phyloP scores from a whole-genome alignment of 2,888 invertebrate genomes.

The Drosophila anceps region DNA sequence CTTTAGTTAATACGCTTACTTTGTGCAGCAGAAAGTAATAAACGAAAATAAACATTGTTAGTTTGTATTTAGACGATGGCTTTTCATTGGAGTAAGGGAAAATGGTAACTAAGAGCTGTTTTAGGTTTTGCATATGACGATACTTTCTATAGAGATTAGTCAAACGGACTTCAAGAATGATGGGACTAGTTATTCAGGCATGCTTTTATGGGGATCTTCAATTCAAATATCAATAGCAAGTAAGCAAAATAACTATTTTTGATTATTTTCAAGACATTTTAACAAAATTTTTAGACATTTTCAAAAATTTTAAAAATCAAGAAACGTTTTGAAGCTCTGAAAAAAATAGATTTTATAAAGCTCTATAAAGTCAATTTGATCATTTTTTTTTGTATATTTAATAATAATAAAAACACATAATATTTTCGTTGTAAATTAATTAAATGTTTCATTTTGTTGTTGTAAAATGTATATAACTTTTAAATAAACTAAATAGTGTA shows the following conservation, averaged over 20 bases:
- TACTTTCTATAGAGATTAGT: no score
- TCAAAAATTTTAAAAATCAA: no score
- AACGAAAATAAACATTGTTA: conserved; percentile 64
- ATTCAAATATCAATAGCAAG: no score
- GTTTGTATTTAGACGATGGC: conserved; percentile 57
- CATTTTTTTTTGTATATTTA: neutral
- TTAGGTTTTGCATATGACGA: no score
- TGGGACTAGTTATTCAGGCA: no score
- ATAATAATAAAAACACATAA: conserved; percentile 24
- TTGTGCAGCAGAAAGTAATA: conserved; percentile 49
- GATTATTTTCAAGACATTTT: no score
- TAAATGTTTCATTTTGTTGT: conserved; percentile 36
- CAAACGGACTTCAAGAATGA: no score
- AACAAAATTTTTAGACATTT: no score
- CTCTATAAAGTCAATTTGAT: neutral
- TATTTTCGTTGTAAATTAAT: conserved; percentile 43
- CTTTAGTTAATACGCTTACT: conserved; percentile 54
- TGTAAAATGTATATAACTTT: conserved; percentile 57
- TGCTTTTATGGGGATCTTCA: no score
- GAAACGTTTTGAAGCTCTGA: neutral
- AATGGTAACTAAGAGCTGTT: no score
- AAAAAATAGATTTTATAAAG: neutral
- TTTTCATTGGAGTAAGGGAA: neutral
- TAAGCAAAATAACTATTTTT: no score
- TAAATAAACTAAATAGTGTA: conserved; percentile 47